These are phyloP conservation scores for Akabosia matsudoensis DNA, from an alignment of 1,140 invertebrate genomes.

Conservation along the genomic window DNA sequence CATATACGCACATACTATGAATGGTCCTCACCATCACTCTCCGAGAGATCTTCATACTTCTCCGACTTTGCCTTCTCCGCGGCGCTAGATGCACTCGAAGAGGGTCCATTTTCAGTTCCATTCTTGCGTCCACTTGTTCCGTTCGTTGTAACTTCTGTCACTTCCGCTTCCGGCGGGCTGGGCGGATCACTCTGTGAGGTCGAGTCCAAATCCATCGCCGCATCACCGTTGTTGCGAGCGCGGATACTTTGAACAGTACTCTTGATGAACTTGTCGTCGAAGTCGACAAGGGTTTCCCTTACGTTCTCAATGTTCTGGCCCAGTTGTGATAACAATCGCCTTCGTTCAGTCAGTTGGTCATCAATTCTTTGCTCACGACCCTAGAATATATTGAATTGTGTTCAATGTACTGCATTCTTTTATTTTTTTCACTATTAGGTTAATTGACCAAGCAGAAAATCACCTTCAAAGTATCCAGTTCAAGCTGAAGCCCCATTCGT, in stretches of 20 bases:
- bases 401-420: not conserved
- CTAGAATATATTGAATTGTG: conserved; percentile 49
- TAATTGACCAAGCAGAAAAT: conserved; percentile 31
- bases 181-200: not conserved
- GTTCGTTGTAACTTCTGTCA: not conserved
- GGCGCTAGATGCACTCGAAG: not conserved
- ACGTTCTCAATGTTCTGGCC: conserved; percentile 62
- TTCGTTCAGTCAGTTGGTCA: conserved; percentile 71
- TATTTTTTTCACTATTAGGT: conserved; percentile 48
- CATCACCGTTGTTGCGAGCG: not conserved
- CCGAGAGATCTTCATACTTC: conserved; percentile 40
- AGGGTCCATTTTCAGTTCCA: not conserved
- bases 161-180: not conserved
- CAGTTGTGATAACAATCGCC: conserved; percentile 85
- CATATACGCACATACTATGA: not conserved
- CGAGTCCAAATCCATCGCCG: not conserved
- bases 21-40: conserved; percentile 29
- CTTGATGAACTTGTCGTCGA: not conserved
- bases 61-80: conserved; percentile 20
- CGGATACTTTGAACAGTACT: not conserved
- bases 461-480: conserved; percentile 65
- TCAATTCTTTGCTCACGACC: conserved; percentile 68
- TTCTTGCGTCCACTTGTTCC: not conserved
- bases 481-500: conserved; percentile 68
- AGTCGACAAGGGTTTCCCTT: conserved; percentile 1